Evolutionary conservation across 2,888 invertebrate species (phyloP).

Genomic region (Agrochola circellaris): DNA sequence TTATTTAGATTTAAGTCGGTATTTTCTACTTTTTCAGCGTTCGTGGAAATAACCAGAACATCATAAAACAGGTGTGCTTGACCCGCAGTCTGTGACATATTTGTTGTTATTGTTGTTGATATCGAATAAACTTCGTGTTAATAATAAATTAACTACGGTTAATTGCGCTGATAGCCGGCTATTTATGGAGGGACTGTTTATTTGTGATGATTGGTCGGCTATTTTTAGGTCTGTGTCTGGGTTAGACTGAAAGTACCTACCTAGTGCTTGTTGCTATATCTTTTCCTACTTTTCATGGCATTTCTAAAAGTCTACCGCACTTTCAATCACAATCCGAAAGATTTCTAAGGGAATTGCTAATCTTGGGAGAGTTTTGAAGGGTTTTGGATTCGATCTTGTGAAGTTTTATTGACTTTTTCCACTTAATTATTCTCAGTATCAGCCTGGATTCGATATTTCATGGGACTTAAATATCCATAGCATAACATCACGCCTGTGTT

Average conservation of each 20-base stretch:
- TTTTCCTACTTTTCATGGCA: not conserved
- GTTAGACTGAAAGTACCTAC: not conserved
- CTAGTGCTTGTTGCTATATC: no score
- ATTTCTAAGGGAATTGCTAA: no score
- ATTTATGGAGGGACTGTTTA: constrained; percentile 46
- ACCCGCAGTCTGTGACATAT: constrained; percentile 51
- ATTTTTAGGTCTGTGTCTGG: constrained; percentile 25
- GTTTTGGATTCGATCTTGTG: no score
- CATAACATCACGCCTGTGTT: no score
- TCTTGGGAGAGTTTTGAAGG: no score
- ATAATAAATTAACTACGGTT: constrained; percentile 50
- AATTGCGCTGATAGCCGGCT: constrained; percentile 42
- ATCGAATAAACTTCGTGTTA: constrained; percentile 29
- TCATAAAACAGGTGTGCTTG: constrained; percentile 63
- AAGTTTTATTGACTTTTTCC: no score
- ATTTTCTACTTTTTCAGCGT: not conserved
- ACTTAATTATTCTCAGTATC: no score
- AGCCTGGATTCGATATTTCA: no score
- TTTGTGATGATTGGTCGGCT: constrained; percentile 19
- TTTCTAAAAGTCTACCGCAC: not conserved
- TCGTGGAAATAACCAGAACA: constrained; percentile 54
- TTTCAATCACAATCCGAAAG: not conserved
- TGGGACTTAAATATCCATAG: no score
- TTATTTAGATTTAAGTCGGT: not conserved
- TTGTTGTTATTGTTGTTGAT: constrained; percentile 44